phyloP scores from a whole-genome alignment of 2,797 vertebrate genomes.

The Morelia viridis region DNA sequence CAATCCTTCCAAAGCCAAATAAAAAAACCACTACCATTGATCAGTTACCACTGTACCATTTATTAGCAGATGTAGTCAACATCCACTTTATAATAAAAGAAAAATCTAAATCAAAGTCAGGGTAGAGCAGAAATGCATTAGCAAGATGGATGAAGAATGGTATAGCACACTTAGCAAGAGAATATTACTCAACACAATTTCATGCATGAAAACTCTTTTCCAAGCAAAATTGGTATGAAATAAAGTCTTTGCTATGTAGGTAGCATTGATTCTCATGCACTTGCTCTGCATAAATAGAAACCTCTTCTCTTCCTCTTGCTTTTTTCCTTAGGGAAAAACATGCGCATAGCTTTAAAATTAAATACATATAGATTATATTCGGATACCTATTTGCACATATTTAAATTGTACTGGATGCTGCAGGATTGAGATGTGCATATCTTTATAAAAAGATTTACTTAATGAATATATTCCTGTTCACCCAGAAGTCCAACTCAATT shows the following conservation, averaged over 20 bases:
- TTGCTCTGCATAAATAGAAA: neutral
- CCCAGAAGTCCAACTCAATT: neutral
- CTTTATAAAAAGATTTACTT: neutral
- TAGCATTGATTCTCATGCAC: neutral
- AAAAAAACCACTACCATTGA: neutral
- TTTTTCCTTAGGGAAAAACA: neutral
- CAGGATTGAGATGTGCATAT: neutral
- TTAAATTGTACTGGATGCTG: neutral
- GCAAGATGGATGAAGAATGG: neutral
- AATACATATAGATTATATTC: neutral
- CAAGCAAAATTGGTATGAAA: constrained; percentile 36
- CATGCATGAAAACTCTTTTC: constrained; percentile 50
- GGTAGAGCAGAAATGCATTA: constrained; percentile 36
- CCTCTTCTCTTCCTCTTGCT: neutral
- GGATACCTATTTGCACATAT: neutral
- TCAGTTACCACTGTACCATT: neutral
- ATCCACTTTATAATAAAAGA: neutral
- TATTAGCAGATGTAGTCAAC: constrained; percentile 9
- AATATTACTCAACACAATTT: constrained; percentile 38
- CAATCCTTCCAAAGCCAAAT: neutral
- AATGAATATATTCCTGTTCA: neutral
- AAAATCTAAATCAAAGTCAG: constrained; percentile 9
- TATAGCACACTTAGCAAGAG: constrained; percentile 23
- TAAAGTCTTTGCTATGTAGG: constrained; percentile 7
- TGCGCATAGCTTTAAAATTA: neutral